Base-by-base conservation (phyloP, 2,113 vertebrate species). In the Oreotrochilus melanogaster region DNA sequence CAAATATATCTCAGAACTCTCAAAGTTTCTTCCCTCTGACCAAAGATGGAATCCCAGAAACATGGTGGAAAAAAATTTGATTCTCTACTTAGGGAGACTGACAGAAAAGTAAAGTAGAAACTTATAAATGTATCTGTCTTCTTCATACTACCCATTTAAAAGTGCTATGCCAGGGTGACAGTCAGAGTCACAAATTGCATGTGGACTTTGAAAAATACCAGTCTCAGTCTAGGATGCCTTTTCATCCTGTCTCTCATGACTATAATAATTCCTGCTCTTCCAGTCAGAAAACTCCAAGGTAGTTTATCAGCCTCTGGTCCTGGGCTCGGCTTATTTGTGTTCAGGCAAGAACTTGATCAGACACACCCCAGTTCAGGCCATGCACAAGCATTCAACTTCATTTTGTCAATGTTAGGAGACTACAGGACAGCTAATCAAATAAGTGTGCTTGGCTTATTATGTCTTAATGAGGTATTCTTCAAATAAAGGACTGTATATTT, bases 31-130 rank as follows among this genome's bases (percentile, higher is more conserved):
- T 3, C 7, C n/a, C 21, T 73, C 6, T 56, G 30, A 17, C 33
- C 19, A 56, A n/a, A 65, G 62, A 23, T 14, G 0, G 45, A 80
- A 81, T 47, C 9, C 35, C 47, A 6, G 0, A 3, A 74, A 47
- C 6, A 43, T 22, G 13, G 15, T 53, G n/a, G n/a, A 88, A 78
- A 73, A 73, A 39, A 39, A 39, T 13, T 13, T 39, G 39, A 39
- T 39, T 39, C 39, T 39, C 39, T 12, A 14, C 6, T 37, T 53
- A 35, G 1, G 9, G 30, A 75, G 10, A 33, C 3, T 60, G 27
- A 50, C 16, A 56, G 18, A 54, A n/a, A 39, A 8, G 7, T 67
- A 48, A 75, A 11, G 53, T 12, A 53, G 16, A 91, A 93, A 70
- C 7, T 10, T 62, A 11, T 4, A 71, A 57, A 37, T 17, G 31